Base-by-base conservation (phyloP, 2,888 invertebrate species). In the Endotricha flammealis region DNA sequence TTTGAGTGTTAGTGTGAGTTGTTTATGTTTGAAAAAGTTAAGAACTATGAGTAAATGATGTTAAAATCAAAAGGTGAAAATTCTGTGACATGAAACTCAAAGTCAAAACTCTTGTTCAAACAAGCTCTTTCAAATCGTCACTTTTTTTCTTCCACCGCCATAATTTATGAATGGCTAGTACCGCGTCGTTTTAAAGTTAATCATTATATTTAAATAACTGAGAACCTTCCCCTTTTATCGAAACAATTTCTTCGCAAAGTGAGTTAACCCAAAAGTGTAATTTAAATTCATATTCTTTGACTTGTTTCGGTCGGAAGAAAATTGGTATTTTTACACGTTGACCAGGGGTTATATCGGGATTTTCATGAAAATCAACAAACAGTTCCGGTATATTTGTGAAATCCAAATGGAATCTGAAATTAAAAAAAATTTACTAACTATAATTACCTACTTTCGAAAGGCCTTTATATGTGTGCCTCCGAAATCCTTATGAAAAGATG, bases 261-360 rank as follows among this genome's bases (percentile, higher is more conserved):
- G 88, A 88, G 54, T 90, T 88, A 0, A 90, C 74, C 54, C 76
- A 77, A 58, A 91, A 89, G 29, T 74, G 64, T 11, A 91, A 43
- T 27, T 72, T 79, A 28, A 88, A 86, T 39, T 77, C 74, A 46
- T 90, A 90, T 34, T 69, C 61, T 30, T 70, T 74, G 4, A 82
- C 73, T 54, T 85, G 78, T 38, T 78, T 77, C 0, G 91, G 91
- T 39, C 87, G 86, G 48, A 91, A 91, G 53, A 64, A 78, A 33
- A 91, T 80, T 1, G 78, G 56, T 37, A 91, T 76, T 44, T 74
- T 74, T 17, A 78, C 48, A n/a, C 73, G 67, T 38, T 68, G 63
- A 2, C 74, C 73, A 0, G 88, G 72, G n/a, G 59, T 52, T 27
- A 91, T 64, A 9, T 60, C 62, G 8, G 57, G 54, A 11, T 74